Conservation (phyloP, 2,113 vertebrate genomes). For the Cololabis saira region DNA sequence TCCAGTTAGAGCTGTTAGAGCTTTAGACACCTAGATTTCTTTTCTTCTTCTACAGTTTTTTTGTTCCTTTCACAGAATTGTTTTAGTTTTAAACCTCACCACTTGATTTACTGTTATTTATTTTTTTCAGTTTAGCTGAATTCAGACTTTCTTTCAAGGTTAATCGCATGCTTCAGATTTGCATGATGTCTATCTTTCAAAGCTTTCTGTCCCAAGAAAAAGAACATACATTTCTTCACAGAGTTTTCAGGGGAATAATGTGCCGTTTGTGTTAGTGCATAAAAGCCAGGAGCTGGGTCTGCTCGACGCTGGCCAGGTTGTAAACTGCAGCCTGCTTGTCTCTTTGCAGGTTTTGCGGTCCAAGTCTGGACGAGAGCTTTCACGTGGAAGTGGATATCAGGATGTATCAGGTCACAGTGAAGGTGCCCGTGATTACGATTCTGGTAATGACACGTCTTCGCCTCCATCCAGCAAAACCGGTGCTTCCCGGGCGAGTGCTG, state of each 20-base stretch:
- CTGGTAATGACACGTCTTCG: constrained; percentile 96
- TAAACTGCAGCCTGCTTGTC: constrained; percentile 79
- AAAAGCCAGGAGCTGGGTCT: constrained; percentile 83
- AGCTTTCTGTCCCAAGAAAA: constrained; percentile 69
- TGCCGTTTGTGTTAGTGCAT: constrained; percentile 80
- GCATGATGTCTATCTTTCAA: constrained; percentile 83
- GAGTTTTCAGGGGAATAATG: constrained; percentile 76
- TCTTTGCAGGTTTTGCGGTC: constrained; percentile 92
- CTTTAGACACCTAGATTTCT: constrained; percentile 71
- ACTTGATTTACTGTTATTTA: constrained; percentile 71
- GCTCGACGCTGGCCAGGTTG: constrained; percentile 27
- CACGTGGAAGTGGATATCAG: constrained; percentile 84
- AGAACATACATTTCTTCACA: constrained; percentile 61
- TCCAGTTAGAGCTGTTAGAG: constrained; percentile 76
- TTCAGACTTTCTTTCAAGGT: constrained; percentile 65
- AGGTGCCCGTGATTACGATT: constrained; percentile 92
- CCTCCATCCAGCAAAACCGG: constrained; percentile 91
- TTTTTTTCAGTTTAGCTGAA: constrained; percentile 67
- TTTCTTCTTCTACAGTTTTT: constrained; percentile 67
- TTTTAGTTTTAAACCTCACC: constrained; percentile 56
- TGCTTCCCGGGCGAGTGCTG: constrained; percentile 83
- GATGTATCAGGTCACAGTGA: constrained; percentile 79
- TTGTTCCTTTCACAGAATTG: constrained; percentile 67
- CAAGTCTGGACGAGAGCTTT: constrained; percentile 82
- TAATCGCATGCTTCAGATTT: constrained; percentile 85